Percentiles rank a stretch among this genome's conserved stretches.
Evolutionary conservation across 2,113 vertebrate genomes (phyloP).

Genomic region (Sinocyclocheilus anshuiensis): DNA sequence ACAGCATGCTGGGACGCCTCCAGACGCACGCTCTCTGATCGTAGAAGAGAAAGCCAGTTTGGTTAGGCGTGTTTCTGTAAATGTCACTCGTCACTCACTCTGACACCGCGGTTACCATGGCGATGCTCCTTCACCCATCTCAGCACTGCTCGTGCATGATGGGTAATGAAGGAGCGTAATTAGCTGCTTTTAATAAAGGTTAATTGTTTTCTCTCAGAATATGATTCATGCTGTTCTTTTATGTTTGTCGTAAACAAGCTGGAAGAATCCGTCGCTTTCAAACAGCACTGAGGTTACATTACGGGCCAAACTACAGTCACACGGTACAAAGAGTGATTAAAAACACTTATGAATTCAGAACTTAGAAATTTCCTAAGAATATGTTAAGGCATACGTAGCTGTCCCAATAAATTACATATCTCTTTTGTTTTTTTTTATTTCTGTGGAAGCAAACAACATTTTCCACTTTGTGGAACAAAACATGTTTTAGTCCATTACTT

Average conservation of each 20-base stretch:
- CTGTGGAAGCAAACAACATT: no score
- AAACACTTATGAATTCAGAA: neutral
- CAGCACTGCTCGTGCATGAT: neutral
- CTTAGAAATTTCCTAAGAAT: neutral
- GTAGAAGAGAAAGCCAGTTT: neutral
- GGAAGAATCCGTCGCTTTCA: neutral
- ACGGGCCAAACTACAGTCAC: neutral
- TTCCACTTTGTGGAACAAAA: no score
- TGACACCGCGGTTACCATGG: neutral
- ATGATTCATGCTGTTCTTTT: slow-evolving; percentile 16
- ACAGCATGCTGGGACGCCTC: no score
- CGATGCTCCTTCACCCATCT: slow-evolving; percentile 24
- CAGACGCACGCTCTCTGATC: no score
- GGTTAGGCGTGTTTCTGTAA: neutral
- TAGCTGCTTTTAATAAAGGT: slow-evolving; percentile 32
- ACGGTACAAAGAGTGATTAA: neutral
- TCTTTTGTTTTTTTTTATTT: no score
- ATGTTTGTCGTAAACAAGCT: slow-evolving; percentile 12
- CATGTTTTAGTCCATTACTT: neutral
- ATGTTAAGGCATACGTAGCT: no score
- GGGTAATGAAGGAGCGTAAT: slow-evolving; percentile 35
- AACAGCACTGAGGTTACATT: neutral
- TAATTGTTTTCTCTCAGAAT: slow-evolving; percentile 49
- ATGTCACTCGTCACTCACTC: neutral
- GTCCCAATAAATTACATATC: no score